Conservation (phyloP, 2,797 vertebrate genomes). For the Philypnodon macrostomus region DNA sequence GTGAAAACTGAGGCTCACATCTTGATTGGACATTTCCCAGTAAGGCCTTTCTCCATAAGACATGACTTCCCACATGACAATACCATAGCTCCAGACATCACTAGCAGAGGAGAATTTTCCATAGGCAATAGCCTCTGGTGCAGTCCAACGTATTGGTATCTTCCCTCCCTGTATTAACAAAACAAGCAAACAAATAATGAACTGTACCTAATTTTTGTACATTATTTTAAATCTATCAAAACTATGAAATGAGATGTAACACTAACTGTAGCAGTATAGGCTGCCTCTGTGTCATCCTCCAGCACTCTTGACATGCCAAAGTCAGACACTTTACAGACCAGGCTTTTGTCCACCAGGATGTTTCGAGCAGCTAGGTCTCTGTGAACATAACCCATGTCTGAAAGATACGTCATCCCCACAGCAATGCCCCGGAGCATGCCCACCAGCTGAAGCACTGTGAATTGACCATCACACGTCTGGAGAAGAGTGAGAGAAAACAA, state of each 20-base stretch:
- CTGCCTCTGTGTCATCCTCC: constrained; percentile 92
- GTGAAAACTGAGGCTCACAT: constrained; percentile 78
- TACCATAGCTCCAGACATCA: constrained; percentile 94
- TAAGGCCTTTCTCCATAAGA: constrained; percentile 97
- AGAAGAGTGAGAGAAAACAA: constrained; percentile 10
- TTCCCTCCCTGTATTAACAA: constrained; percentile 85
- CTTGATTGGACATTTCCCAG: constrained; percentile 99
- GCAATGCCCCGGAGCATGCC: constrained; percentile 79
- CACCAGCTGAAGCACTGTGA: constrained; percentile 78
- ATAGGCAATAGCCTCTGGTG: constrained; percentile 95
- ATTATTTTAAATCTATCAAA: background rate
- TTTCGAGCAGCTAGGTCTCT: constrained; percentile 95
- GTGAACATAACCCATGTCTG: constrained; percentile 96
- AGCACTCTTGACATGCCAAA: constrained; percentile 94
- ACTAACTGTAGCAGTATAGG: constrained; percentile 92
- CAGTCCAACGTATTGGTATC: constrained; percentile 97
- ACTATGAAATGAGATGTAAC: background rate
- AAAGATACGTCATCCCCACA: constrained; percentile 90
- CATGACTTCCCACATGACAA: constrained; percentile 99
- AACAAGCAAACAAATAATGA: constrained; percentile 10
- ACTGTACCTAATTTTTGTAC: background rate
- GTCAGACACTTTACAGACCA: constrained; percentile 96
- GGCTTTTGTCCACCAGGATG: constrained; percentile 87
- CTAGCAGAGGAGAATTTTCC: constrained; percentile 95
- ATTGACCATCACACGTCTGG: constrained; percentile 78